Conservation (phyloP, 2,797 vertebrate species). For the Phrynocephalus forsythii region DNA sequence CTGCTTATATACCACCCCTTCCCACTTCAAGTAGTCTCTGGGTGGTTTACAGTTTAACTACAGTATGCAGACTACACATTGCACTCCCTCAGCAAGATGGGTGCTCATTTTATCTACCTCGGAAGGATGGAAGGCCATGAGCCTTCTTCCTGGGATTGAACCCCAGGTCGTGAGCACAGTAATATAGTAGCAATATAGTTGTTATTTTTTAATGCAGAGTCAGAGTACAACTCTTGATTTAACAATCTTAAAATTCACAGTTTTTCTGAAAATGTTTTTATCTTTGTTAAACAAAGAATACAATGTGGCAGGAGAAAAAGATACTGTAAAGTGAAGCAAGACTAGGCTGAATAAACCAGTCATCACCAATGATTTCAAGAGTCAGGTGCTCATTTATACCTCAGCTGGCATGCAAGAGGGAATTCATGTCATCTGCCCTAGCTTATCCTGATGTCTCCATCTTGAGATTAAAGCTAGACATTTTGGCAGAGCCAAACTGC, state of each 20-base stretch:
- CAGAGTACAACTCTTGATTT: background rate
- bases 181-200: background rate
- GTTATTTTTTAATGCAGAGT: background rate
- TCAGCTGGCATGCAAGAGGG: background rate
- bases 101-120: too few species aligned
- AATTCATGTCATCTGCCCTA: background rate
- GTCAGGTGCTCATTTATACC: background rate
- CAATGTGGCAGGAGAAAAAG: background rate
- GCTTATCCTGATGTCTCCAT: slow-evolving; percentile 11
- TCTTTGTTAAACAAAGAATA: background rate
- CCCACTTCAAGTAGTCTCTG: too few species aligned
- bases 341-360: background rate
- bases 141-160: too few species aligned
- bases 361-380: background rate
- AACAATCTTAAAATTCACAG: background rate
- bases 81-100: too few species aligned
- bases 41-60: too few species aligned
- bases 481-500: slow-evolving; percentile 38
- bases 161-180: too few species aligned
- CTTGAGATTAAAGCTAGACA: background rate
- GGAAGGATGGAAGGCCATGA: too few species aligned
- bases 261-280: background rate
- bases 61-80: too few species aligned
- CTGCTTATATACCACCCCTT: too few species aligned
- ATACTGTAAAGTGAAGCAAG: background rate